A percentile compares a stretch with the other conserved stretches of the same genome.
These are phyloP conservation scores for Drosophila tripunctata DNA, from an alignment of 2,888 invertebrate species.

Conservation along the genomic window DNA sequence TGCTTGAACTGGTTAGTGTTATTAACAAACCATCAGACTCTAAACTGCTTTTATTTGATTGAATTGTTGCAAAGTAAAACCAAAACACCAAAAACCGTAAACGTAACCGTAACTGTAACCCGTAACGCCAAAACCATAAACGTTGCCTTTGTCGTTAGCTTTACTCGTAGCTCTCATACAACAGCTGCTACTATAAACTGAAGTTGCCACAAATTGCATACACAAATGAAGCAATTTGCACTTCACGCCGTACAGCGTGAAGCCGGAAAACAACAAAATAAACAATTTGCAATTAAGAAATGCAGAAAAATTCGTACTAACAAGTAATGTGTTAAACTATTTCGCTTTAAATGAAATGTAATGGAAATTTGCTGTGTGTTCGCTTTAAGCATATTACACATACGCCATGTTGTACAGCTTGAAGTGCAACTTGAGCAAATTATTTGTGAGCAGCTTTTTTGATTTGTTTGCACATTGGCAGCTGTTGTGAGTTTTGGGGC, in stretches of 20 bases:
- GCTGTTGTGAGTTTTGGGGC: slow-evolving; percentile 30
- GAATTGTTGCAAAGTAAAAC: background rate
- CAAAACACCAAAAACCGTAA: background rate
- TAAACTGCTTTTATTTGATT: no score
- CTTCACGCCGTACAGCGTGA: slow-evolving; percentile 32
- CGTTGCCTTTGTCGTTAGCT: background rate
- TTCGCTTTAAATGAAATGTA: slow-evolving; percentile 52
- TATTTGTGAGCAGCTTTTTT: slow-evolving; percentile 41
- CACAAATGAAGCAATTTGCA: slow-evolving; percentile 72
- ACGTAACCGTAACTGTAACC: background rate
- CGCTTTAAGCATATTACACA: slow-evolving; percentile 58
- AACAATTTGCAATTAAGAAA: slow-evolving; percentile 67
- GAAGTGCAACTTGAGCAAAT: slow-evolving; percentile 45
- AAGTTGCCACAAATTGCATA: slow-evolving; percentile 60
- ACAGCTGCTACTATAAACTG: background rate
- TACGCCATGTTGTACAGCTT: slow-evolving; percentile 41
- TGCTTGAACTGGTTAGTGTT: no score
- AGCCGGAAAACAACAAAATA: slow-evolving; percentile 46
- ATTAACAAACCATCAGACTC: no score
- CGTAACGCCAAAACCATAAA: no score
- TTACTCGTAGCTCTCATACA: background rate
- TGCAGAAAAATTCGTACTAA: no score
- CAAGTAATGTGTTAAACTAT: no score
- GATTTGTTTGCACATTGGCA: slow-evolving; percentile 35
- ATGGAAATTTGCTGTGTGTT: slow-evolving; percentile 59